Evolutionary conservation across 2,113 vertebrate species (phyloP).

Genomic region (Cyprinodon brontotheroides): DNA sequence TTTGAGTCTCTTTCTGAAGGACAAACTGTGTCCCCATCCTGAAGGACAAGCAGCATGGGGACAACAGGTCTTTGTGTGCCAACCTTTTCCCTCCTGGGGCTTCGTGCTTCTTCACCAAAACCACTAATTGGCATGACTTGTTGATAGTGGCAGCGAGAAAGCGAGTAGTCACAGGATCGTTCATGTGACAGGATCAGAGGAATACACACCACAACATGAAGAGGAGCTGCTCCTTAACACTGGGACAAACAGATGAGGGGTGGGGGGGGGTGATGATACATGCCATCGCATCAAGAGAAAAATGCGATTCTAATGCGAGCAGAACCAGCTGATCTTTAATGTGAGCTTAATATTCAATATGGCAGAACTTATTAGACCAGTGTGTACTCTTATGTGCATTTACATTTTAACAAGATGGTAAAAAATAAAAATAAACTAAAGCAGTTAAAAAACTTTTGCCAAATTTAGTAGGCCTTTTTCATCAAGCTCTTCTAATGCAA

Average conservation of each 20-base stretch:
- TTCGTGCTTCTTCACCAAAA: constrained; percentile 45
- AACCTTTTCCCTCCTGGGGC: constrained; percentile 22
- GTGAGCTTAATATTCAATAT: too few relatives aligned
- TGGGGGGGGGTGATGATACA: background rate
- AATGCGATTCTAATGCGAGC: too few relatives aligned
- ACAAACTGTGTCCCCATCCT: background rate
- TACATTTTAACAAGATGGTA: too few relatives aligned
- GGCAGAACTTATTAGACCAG: too few relatives aligned
- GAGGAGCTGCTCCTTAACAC: background rate
- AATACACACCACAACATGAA: constrained; percentile 14
- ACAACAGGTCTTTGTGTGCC: constrained; percentile 45
- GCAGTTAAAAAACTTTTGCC: too few relatives aligned
- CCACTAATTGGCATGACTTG: constrained; percentile 44
- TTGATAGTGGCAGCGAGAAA: constrained; percentile 14
- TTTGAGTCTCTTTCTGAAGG: background rate
- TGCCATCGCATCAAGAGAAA: too few relatives aligned
- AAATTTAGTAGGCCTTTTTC: too few relatives aligned
- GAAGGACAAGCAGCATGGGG: background rate
- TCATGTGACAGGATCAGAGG: constrained; percentile 44
- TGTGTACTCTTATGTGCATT: too few relatives aligned
- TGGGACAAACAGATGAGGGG: background rate
- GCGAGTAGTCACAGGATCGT: constrained; percentile 49
- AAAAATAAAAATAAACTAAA: too few relatives aligned
- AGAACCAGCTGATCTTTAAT: too few relatives aligned
- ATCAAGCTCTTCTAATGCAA: too few relatives aligned